Base-by-base conservation (phyloP, 2,113 vertebrate genomes). In the Phrynosoma platyrhinos region DNA sequence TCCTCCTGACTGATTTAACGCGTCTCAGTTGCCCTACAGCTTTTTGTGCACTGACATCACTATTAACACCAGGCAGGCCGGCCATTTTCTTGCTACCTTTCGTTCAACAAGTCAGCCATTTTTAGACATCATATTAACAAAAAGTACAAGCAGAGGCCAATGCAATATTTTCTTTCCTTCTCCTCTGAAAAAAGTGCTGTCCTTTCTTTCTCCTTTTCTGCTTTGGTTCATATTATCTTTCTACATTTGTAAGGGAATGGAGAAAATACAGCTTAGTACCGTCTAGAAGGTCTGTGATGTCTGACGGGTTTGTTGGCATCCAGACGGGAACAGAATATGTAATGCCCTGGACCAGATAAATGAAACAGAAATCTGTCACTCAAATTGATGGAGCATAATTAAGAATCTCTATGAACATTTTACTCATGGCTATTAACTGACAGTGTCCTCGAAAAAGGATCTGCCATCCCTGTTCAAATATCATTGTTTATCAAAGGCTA, bases 281-380 rank as follows among this genome's bases (percentile, higher is more conserved):
- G 90, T 91, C 58, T 83, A 88, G n/a, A 18, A 92, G 91, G 91
- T 36, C 90, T 91, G 62, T 79, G 89, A 76, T 36, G 83, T 85
- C 88, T 21, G 18, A 71, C 77, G 87, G 93, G 40, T 42, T 90
- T 32, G 30, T 76, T 92, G 83, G 90, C 89, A 80, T 77, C 85
- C 69, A 79, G 86, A 85, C 75, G 89, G 25, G 42, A 92, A 87
- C 4, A 79, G 85, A 92, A 55, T 87, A 53, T 1, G 80, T 2
- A 58, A 89, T 53, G 81, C 85, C 87, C 87, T 91, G 77, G 20
- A 88, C 78, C 53, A 90, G 87, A 91, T 84, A 94, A 92, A 72
- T 77, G 76, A 92, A 94, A 4, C 42, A n/a, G 36, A 47, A 87
- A 1, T 47, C 30, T 92, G 93, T 84, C 86, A 89, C 86, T 82